phyloP scores from a whole-genome alignment of 2,888 invertebrate species.

The Uloborus plumipes region DNA sequence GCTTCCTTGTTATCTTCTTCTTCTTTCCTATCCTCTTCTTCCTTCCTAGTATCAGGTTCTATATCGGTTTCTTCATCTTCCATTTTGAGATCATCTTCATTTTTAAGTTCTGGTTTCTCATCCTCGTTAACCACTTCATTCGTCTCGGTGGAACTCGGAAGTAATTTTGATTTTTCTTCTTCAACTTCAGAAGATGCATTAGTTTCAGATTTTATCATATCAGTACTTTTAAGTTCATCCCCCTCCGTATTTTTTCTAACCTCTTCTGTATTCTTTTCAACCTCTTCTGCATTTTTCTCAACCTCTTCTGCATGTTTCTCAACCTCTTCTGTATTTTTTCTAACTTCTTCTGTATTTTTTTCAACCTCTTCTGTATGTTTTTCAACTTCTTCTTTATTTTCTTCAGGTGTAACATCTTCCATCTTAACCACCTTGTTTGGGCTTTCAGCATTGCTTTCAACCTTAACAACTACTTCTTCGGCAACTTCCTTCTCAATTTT shows the following conservation, averaged over 20 bases:
- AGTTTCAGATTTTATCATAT: slow-evolving; percentile 27
- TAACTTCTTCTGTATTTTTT: slow-evolving; percentile 1
- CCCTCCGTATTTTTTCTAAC: background rate
- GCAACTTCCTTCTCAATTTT: slow-evolving; percentile 32
- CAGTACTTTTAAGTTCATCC: slow-evolving; percentile 36
- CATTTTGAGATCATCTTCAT: slow-evolving; percentile 41
- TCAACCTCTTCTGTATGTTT: background rate
- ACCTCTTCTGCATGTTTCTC: background rate
- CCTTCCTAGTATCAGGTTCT: slow-evolving; percentile 55
- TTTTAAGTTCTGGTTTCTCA: slow-evolving; percentile 14
- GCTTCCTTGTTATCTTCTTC: slow-evolving; percentile 66
- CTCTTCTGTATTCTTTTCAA: background rate
- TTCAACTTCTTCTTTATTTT: slow-evolving; percentile 22
- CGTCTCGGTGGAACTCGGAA: background rate
- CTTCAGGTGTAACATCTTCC: slow-evolving; percentile 4
- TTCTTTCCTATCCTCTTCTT: slow-evolving; percentile 65
- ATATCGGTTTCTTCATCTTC: slow-evolving; percentile 61
- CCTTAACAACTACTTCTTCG: background rate
- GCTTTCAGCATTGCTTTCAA: too few relatives aligned
- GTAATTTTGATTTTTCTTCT: slow-evolving; percentile 34
- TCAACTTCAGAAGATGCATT: slow-evolving; percentile 18
- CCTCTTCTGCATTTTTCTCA: slow-evolving; percentile 10
- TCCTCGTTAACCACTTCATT: background rate
- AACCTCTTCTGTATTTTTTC: background rate
- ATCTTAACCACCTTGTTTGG: too few relatives aligned